Percentiles rank a stretch among this genome's conserved stretches.
These are phyloP conservation scores for Plutella xylostella DNA, from an alignment of 2,888 invertebrate genomes.

Conservation along the genomic window DNA sequence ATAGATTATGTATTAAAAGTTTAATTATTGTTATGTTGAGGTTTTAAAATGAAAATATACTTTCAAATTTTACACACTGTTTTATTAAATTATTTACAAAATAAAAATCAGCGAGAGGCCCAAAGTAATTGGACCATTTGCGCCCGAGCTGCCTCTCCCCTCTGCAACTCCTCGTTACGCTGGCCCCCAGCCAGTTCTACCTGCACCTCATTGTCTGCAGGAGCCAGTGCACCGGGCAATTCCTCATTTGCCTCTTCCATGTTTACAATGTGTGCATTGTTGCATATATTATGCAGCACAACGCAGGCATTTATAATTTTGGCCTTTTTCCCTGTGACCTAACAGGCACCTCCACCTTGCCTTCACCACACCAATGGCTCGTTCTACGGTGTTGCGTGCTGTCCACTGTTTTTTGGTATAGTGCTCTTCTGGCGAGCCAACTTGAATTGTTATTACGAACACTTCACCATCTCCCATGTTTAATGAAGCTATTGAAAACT, in stretches of 20 bases:
- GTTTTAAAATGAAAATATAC: neutral
- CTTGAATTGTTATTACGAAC: neutral
- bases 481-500: conserved; percentile 8
- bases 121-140: neutral
- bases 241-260: neutral
- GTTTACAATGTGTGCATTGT: neutral
- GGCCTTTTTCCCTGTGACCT: neutral
- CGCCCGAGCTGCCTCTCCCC: neutral
- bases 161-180: neutral
- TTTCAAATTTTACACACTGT: no score
- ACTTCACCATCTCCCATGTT: neutral
- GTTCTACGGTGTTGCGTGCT: conserved; percentile 1
- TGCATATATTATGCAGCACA: conserved; percentile 3
- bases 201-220: no score
- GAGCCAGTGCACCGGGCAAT: neutral
- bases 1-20: no score
- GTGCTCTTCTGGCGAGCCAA: neutral
- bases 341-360: conserved; percentile 5
- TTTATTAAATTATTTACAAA: no score
- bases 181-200: neutral
- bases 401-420: neutral
- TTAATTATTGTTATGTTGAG: neutral
- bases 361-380: conserved; percentile 6
- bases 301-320: conserved; percentile 7
- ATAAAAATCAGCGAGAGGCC: neutral